These are phyloP conservation scores for Lypha dubia DNA, from an alignment of 2,888 invertebrate genomes.

Conservation along the genomic window DNA sequence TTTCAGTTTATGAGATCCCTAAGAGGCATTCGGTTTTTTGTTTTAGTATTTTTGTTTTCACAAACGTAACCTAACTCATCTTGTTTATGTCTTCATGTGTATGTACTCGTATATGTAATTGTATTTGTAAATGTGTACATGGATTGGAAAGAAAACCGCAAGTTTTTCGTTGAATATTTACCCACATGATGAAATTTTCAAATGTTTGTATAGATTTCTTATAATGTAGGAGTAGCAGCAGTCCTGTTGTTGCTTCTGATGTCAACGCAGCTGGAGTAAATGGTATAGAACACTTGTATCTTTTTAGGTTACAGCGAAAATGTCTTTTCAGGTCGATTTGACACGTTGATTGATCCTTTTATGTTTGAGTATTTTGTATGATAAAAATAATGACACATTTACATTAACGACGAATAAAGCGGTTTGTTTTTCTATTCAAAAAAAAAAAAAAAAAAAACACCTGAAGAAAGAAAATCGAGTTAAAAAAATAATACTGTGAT, in stretches of 20 bases:
- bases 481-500: conserved; percentile 3
- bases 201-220: conserved; percentile 34
- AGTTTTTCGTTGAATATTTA: conserved; percentile 54
- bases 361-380: conserved; percentile 45
- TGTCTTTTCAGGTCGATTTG: conserved; percentile 77
- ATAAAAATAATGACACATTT: conserved; percentile 28
- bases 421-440: background rate
- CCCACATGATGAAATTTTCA: conserved; percentile 46
- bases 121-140: background rate
- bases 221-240: conserved; percentile 15
- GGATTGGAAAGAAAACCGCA: conserved; percentile 45
- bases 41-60: conserved; percentile 18
- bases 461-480: background rate
- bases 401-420: background rate
- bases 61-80: conserved; percentile 8
- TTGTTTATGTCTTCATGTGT: background rate
- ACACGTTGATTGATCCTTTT: conserved; percentile 78
- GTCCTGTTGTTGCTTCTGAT: background rate
- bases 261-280: conserved; percentile 34
- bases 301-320: conserved; percentile 62
- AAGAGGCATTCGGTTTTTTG: conserved; percentile 39
- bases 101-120: no score
- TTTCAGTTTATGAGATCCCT: conserved; percentile 64
- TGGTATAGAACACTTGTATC: conserved; percentile 46
- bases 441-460: no score